Evolutionary conservation across 2,888 invertebrate species (phyloP), one percentile per base, ranked within the genome.

Genomic region (Hanleya hanleyi): DNA sequence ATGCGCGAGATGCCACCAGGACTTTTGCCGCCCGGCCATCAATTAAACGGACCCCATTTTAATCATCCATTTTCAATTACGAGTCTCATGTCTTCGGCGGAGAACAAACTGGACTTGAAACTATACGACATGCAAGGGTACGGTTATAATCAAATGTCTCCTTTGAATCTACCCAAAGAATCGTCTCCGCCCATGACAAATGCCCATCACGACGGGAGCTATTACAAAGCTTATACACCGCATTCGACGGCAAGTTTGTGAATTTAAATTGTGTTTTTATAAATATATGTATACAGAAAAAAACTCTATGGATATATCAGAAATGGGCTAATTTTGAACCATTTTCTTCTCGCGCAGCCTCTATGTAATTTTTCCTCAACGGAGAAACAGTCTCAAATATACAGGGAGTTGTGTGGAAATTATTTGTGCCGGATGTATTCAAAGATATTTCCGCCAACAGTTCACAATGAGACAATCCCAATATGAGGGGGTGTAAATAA

Each of bases 51-150:
- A 69, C 87, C 88, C 38, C 89, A 90, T 80, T 86, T 88, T 77
- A 90, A 95, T 94, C 97, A 97, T 90, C 97, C 97, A 33, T 98
- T 98, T 92, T 96, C 96, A 90, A 98, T 98, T 91, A 97, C 96
- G 86, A 94, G 97, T 91, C 93, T 98, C 89, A 93, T 98, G 79
- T 97, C 70, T 65, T 94, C 88, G 32, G 86, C 86, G 69, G 96
- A 96, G 90, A 94, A 95, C 81, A 96, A 96, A 91, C 93, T 96
- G 81, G 97, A 97, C 91, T 94, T 96, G 85, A 97, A 96, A 92
- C 96, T 97, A 95, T 97, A 97, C 92, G 96, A 87, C 75, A 83
- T 86, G 85, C 85, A 86, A 70, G 84, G 83, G 71, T 86, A 87
- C 68, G 83, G 81, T 26, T 87, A 87, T 69, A 69, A 75, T n/a